phyloP scores from a whole-genome alignment of 2,113 vertebrate species.

The Gnathonemus longibarbis region DNA sequence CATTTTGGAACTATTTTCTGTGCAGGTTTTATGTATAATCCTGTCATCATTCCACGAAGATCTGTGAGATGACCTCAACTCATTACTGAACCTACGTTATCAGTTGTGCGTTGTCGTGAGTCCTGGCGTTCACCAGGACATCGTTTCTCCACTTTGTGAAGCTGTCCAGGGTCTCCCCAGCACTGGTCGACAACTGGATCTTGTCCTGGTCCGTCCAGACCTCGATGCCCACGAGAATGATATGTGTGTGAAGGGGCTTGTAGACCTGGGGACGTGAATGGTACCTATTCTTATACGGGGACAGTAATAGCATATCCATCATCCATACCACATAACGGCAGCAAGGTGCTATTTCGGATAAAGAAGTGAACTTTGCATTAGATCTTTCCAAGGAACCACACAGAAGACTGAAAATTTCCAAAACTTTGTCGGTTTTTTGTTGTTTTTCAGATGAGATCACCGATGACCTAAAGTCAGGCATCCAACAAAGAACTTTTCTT shows the following conservation, averaged over 20 bases:
- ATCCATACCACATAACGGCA: not conserved
- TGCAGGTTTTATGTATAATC: no score
- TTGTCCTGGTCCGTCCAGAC: slow-evolving; percentile 58
- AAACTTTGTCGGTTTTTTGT: not conserved
- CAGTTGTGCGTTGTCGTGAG: slow-evolving; percentile 64
- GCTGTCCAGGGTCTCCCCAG: slow-evolving; percentile 38
- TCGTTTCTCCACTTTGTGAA: slow-evolving; percentile 54
- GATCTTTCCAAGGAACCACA: not conserved
- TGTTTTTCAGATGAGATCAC: not conserved
- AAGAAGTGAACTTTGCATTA: not conserved
- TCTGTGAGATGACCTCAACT: not conserved
- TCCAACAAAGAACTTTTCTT: not conserved
- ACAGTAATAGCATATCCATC: not conserved
- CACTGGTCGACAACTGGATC: slow-evolving; percentile 31
- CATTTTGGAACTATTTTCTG: no score
- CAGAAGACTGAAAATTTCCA: not conserved
- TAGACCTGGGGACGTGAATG: slow-evolving; percentile 50
- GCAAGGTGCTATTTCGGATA: not conserved
- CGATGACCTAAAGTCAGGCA: not conserved
- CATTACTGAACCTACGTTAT: slow-evolving; percentile 56
- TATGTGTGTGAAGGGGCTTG: slow-evolving; percentile 46
- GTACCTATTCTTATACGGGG: not conserved
- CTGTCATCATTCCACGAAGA: not conserved
- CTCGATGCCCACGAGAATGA: slow-evolving; percentile 61
- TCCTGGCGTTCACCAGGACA: slow-evolving; percentile 37